A percentile compares a stretch with the other conserved stretches of the same genome.
phyloP scores from a whole-genome alignment of 2,113 vertebrate species.

The Porphyrio hochstetteri region DNA sequence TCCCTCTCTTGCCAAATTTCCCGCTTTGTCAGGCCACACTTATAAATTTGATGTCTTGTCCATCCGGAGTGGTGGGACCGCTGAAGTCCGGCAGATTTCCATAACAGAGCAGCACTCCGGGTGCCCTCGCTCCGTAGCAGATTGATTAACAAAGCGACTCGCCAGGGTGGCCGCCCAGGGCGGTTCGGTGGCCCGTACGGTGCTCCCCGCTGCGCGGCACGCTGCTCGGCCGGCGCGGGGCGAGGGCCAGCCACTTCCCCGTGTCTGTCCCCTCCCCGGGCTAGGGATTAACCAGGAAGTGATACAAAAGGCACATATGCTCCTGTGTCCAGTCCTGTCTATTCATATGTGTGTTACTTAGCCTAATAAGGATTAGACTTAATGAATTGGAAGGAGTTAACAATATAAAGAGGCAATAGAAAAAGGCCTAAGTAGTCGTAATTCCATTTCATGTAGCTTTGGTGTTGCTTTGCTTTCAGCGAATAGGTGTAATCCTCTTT shows the following conservation, averaged over 20 bases:
- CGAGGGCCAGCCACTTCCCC: constrained; percentile 46
- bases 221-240: background rate
- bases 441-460: constrained; percentile 90
- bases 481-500: constrained; percentile 97
- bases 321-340: constrained; percentile 78
- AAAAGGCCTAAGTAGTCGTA: constrained; percentile 87
- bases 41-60: background rate
- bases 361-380: constrained; percentile 93
- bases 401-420: constrained; percentile 88
- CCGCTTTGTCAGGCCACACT: accelerated
- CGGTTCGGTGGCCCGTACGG: background rate
- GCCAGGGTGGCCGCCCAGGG: background rate
- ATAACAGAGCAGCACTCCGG: constrained; percentile 37
- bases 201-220: constrained; percentile 47
- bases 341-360: constrained; percentile 89
- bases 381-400: constrained; percentile 99
- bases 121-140: constrained; percentile 36
- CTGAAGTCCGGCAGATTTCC: constrained; percentile 65
- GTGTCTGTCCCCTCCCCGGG: constrained; percentile 70
- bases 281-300: constrained; percentile 83
- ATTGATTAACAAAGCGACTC: constrained; percentile 75
- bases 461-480: constrained; percentile 76
- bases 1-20: background rate
- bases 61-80: accelerated
- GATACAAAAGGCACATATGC: constrained; percentile 93